Base-by-base conservation (phyloP, 2,797 vertebrate species). In the Anguilla obscura region DNA sequence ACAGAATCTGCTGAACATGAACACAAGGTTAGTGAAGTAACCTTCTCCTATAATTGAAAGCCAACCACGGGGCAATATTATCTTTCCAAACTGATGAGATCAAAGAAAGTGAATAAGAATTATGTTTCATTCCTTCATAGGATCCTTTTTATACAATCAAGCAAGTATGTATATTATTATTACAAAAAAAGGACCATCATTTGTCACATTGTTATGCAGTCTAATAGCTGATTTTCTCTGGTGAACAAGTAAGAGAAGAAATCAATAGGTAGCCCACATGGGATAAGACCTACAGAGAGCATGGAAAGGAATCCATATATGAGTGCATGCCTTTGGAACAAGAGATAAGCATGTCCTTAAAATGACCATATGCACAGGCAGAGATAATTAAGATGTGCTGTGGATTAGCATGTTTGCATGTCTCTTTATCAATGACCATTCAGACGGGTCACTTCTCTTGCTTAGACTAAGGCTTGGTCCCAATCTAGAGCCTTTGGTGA, bases 291-390 rank as follows among this genome's bases (percentile, higher is more conserved):
- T 40, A 50, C 40, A 50, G 6, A 48, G 79, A 50, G 36, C 18
- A 33, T 33, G 69, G 69, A n/a, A n/a, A 6, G 63, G n/a, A 40
- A 76, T 76, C 71, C 33, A 76, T 76, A 76, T 40, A 40, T 76
- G 12, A 76, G 33, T 6, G 83, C 69, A 83, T 27, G 90, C 91
- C 87, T 88, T 86, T 91, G 92, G 88, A 36, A 85, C 33, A 36
- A 82, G 88, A 94, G 95, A 95, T 96, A 96, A 94, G 94, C 83
- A 36, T 24, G 94, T 95, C 94, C 94, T 95, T 95, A 94, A 93
- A 95, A 95, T 92, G 94, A 94, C 95, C 93, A 94, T 88, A 94
- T 93, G 94, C 93, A 93, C 91, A 94, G 90, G 90, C 74, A 89
- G 92, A 90, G 94, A 95, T 95, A 95, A 93, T 87, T 91, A 92